phyloP scores from a whole-genome alignment of 2,113 vertebrate genomes.

The Onychostoma macrolepis region DNA sequence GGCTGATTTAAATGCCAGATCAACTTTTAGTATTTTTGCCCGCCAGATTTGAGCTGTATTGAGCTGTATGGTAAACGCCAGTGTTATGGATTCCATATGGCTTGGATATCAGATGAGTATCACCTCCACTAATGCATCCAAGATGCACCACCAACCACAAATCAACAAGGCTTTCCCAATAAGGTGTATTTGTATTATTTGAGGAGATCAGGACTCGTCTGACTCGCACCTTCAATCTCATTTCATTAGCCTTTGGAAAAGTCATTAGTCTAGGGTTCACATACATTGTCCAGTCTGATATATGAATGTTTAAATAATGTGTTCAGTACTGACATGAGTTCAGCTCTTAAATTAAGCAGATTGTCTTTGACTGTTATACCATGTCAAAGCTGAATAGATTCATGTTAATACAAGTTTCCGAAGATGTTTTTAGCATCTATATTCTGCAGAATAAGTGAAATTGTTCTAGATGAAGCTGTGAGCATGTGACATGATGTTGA shows the following conservation, averaged over 20 bases:
- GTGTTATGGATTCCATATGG: background rate
- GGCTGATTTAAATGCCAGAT: background rate
- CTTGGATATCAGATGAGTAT: background rate
- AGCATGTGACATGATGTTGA: background rate
- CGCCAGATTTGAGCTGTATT: background rate
- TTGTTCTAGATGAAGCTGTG: background rate
- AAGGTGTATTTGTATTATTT: background rate
- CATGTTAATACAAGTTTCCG: background rate
- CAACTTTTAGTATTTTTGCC: background rate
- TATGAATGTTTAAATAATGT: background rate
- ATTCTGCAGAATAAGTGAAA: background rate
- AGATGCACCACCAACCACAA: background rate
- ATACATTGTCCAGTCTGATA: background rate
- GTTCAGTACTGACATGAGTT: background rate
- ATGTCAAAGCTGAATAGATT: background rate
- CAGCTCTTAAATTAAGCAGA: background rate
- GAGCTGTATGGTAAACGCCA: background rate
- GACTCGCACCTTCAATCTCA: background rate
- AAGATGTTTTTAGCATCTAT: too few relatives aligned
- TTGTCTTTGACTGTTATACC: background rate
- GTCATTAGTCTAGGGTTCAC: conserved; percentile 5
- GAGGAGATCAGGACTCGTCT: background rate
- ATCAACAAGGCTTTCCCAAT: background rate
- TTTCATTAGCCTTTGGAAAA: conserved; percentile 2
- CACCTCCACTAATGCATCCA: background rate